Evolutionary conservation across 2,888 invertebrate species (phyloP), one percentile per base, ranked within the genome.

Genomic region (Tachina lurida): DNA sequence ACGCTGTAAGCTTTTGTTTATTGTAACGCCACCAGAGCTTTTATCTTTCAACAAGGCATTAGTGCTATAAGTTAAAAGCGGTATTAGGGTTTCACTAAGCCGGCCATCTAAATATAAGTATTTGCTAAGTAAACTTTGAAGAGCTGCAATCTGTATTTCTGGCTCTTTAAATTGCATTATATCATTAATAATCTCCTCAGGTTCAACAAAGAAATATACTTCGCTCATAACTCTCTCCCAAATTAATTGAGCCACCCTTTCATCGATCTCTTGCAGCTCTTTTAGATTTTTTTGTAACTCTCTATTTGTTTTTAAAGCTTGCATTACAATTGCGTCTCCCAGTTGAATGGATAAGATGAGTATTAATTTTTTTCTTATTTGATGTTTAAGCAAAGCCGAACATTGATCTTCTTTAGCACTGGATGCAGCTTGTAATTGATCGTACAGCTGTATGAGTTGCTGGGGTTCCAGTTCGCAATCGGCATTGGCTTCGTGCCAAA

Each of bases 311-410:
- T 22, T 8, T 47, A 79, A 58, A 15, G 58, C 12, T 19, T 76
- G 31, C 19, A 39, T 8, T 31, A 84, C n/a, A 39, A 88, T 63
- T 13, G 87, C 81, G n/a, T 87, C 86, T 75, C 84, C 88, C 73
- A 86, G 62, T 73, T 86, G 71, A 13, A 41, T 8, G 0, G 73
- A 60, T 15, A 84, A 45, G 9, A 54, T n/a, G 9, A 75, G 41
- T 13, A 88, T 58, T 45, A 87, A 31, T 2, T 84, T 49, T 54
- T 86, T 87, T 31, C 88, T 74, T 31, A 88, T 54, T 52, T 88
- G 82, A 58, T 86, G 81, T 12, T 43, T 71, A 10, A 88, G 17
- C 39, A 87, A 39, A 9, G 47, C 8, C 15, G 52, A 76, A 54
- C 88, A 88, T 17, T 85, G 79, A 84, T 85, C 85, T 47, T 63